Base-by-base conservation (phyloP, 2,113 vertebrate species). In the Muntiacus reevesi region DNA sequence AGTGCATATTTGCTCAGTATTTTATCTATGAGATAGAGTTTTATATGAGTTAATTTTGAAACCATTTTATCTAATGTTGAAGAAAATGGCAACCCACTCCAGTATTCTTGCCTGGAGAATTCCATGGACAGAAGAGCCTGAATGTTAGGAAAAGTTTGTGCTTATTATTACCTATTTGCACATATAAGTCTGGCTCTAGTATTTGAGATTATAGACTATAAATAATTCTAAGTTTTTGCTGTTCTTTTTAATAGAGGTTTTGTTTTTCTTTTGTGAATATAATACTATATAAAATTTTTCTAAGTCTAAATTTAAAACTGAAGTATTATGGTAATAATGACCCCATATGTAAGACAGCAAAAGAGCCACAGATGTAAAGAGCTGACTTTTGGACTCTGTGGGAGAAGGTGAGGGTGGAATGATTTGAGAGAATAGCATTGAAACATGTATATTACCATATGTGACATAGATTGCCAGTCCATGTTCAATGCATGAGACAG, bases 401-500 rank as follows among this genome's bases (percentile, higher is more conserved):
- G 64, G 64, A 21, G 64, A 36, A 71, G 64, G n/a, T 0, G 1
- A 71, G 4, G 64, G n/a, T 36, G 17, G n/a, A 9, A 36, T 71
- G 19, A 71, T 71, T 21, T 71, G 17, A 36, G 64, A 36, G 64
- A 71, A 10, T 36, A 21, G 17, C 64, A 21, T 11, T 71, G 64
- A 36, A 36, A 21, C 17, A 11, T 71, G n/a, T 71, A 36, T 71
- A 67, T 67, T 67, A 67, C 33, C 15, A 67, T 19, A 71, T 36
- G 17, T 36, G 64, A 36, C 21, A 21, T n/a, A 71, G 64, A 36
- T 71, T 0, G 0, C n/a, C 64, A 21, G 64, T 36, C 64, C 17
- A 21, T 3, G n/a, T 71, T 71, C 0, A 1, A 11, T 21, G 9
- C 8, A 71, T 0, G 4, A 71, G 64, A 71, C 64, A 71, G 64